phyloP scores from a whole-genome alignment of 2,888 invertebrate genomes.

The Microchrysa polita region DNA sequence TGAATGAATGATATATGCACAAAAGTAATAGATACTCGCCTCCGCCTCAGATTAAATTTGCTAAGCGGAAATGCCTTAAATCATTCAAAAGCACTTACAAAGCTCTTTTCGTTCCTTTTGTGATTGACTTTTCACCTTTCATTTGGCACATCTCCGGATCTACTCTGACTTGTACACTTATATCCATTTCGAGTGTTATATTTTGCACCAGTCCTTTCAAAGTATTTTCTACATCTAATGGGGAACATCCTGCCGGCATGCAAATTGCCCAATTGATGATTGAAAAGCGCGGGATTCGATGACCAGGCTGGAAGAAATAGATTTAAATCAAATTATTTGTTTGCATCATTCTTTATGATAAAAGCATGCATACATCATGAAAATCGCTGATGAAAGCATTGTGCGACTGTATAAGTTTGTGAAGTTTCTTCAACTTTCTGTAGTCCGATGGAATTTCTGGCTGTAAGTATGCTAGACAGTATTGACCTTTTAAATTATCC shows the following conservation, averaged over 20 bases:
- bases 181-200: constrained; percentile 64
- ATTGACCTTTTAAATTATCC: constrained; percentile 65
- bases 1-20: too few species aligned
- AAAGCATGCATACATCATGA: constrained; percentile 70
- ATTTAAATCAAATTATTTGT: too few species aligned
- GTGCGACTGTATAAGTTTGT: constrained; percentile 70
- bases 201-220: constrained; percentile 62
- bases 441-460: constrained; percentile 67
- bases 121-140: constrained; percentile 42
- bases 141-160: constrained; percentile 69
- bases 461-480: constrained; percentile 73
- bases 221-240: constrained; percentile 67
- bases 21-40: too few species aligned
- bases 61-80: too few species aligned
- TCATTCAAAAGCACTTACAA: too few species aligned
- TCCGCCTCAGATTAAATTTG: too few species aligned
- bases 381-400: constrained; percentile 72
- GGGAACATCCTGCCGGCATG: constrained; percentile 67
- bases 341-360: too few species aligned
- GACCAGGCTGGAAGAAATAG: constrained; percentile 74
- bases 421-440: constrained; percentile 65
- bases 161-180: constrained; percentile 66
- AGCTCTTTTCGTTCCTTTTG: constrained; percentile 58
- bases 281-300: constrained; percentile 70
- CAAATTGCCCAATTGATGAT: constrained; percentile 71